Evolutionary conservation across 2,797 vertebrate genomes (phyloP).

Genomic region (Octomys mimax): DNA sequence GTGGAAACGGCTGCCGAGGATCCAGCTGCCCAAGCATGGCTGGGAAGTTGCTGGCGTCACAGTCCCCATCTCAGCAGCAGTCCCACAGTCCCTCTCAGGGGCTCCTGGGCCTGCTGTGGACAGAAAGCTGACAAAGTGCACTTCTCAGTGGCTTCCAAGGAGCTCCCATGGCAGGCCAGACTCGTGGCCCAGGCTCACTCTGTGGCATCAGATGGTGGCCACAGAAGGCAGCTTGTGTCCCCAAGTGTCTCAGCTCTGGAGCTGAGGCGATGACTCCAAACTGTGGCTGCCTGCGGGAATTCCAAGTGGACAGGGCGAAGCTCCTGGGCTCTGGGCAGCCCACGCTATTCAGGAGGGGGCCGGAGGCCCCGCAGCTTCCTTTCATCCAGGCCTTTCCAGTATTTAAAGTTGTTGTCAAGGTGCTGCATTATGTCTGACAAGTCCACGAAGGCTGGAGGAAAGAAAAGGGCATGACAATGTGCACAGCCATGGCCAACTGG

Average conservation of each 20-base stretch:
- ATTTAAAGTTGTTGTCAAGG: conserved; percentile 98
- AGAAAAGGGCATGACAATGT: conserved; percentile 49
- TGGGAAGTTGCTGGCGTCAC: conserved; percentile 73
- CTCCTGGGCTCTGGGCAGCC: conserved; percentile 41
- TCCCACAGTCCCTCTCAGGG: neutral
- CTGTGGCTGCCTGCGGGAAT: conserved; percentile 79
- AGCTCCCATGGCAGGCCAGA: conserved; percentile 82
- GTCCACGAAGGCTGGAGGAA: conserved; percentile 94
- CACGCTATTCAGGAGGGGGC: conserved; percentile 94
- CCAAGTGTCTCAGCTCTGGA: neutral
- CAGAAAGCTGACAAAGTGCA: neutral
- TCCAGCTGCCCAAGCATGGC: conserved; percentile 84
- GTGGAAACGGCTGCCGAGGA: conserved; percentile 86
- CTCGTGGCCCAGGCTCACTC: neutral
- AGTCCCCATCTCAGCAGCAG: conserved; percentile 73
- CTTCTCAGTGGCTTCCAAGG: conserved; percentile 74
- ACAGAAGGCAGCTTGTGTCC: conserved; percentile 63
- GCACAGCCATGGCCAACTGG: neutral
- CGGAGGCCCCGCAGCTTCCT: conserved; percentile 94
- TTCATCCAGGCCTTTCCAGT: conserved; percentile 98
- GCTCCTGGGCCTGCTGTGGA: neutral
- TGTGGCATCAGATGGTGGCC: neutral
- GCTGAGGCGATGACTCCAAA: conserved; percentile 79
- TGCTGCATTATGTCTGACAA: conserved; percentile 98
- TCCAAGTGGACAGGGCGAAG: conserved; percentile 76